Base-by-base conservation (phyloP, 2,797 vertebrate species). In the Cuculus canorus region DNA sequence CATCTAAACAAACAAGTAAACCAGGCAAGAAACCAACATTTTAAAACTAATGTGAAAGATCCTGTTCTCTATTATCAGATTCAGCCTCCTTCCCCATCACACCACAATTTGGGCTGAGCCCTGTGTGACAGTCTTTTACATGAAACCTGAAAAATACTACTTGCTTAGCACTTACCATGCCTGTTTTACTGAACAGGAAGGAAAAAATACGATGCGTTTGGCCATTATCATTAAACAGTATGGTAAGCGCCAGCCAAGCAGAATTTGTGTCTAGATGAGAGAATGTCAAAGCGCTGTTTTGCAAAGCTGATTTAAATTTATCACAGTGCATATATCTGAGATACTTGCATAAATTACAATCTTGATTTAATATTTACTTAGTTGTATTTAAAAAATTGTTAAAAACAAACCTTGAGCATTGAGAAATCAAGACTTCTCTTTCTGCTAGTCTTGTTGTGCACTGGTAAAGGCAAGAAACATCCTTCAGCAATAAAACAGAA, bases 401-500 rank as follows among this genome's bases (percentile, higher is more conserved):
- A 91, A 88, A 90, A 87, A 93, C 75, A 72, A 94, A 97, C 96
- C 96, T 96, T 80, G 78, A 90, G 47, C 0, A 27, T 1, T 59
- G 91, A 68, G 30, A 86, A 48, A 73, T 33, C 63, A 80, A 89
- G 86, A 66, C 52, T 91, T 76, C 60, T 56, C 54, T 86, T 77
- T 53, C 81, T 82, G 47, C 50, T 37, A 50, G 52, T 84, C 77
- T 79, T 56, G 56, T 53, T 66, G 41, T 45, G 84, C 78, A 80
- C 57, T 33, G 50, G 63, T 30, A 70, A 88, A 94, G 81, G 71
- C 77, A 72, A 35, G 33, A 88, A 77, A 16, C 50, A 73, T 79
- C 92, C 85, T 86, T 94, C 79, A 50, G 39, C 35, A 76, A 30
- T 4, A 14, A 24, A 78, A 32, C 7, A 35, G 50, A 32, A 68